Base-by-base conservation (phyloP, 2,797 vertebrate genomes). In the Sebastes taczanowskii region DNA sequence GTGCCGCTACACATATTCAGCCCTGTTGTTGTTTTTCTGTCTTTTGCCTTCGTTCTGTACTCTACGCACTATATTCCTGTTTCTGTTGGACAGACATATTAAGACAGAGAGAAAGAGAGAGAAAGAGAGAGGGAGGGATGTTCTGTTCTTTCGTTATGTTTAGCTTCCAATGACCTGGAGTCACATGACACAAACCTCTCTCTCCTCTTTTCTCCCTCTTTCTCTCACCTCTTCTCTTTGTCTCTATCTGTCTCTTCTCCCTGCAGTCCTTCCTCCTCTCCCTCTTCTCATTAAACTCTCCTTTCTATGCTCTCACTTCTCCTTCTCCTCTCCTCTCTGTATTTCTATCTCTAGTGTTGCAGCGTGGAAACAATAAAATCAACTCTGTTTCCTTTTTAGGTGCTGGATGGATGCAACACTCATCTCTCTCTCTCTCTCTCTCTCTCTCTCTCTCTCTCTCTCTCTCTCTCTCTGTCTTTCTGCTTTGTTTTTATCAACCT, bases 381-480 rank as follows among this genome's bases (percentile, higher is more conserved):
- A 70, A 11, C 66, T 70, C 46, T 25, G 62, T 68, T 82, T 86
- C 82, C 84, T 91, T 90, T 88, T 86, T 87, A 86, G 80, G 83
- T 68, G 73, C 42, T 80, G 59, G 11, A 66, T 30, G 30, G 25
- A 83, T 61, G 5, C 65, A 64, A 27, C 58, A 0, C 59, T 22
- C 38, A 8, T 34, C 6, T 35, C 32, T 23, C 16, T 27, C 22
- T 13, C 11, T 60, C 46, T 2, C 20, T 11, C 16, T 22, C 23
- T 10, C 13, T 53, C 22, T 5, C 9, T 11, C 4, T 29, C 27
- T 22, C n/a, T 66, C 22, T 22, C 10, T 27, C 22, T 13, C 11
- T 60, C 32, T 2, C 14, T 11, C 16, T 22, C 23, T 27, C 27
- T 22, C n/a, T 65, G 9, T 2, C 3, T 1, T 16, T 20, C 8